phyloP scores from a whole-genome alignment of 92 coral and sea anemone genomes.

The Parazoanthus atlanticus region DNA sequence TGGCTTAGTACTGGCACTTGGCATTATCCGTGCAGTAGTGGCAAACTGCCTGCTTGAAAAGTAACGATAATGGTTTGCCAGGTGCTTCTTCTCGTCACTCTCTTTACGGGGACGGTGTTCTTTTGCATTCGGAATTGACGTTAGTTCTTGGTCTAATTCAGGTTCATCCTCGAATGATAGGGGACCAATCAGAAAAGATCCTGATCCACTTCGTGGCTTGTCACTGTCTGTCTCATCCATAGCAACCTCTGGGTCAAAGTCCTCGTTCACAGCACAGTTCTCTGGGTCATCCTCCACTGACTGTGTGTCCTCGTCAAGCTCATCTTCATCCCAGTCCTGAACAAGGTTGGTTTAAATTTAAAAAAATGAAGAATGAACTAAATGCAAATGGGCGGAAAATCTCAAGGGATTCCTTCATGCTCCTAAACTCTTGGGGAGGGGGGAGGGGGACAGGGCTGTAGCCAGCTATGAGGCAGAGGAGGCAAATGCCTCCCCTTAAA shows the following conservation, averaged over 20 bases:
- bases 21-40: conserved; percentile 65
- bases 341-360: background rate
- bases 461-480: too few relatives aligned
- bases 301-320: conserved; percentile 59
- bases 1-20: conserved; percentile 61
- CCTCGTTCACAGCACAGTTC: conserved; percentile 93
- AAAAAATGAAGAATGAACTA: background rate
- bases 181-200: conserved; percentile 91
- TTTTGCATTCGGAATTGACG: conserved; percentile 32
- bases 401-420: background rate
- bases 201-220: conserved; percentile 75
- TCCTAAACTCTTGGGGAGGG: too few relatives aligned
- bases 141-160: conserved; percentile 61
- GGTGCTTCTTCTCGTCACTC: conserved; percentile 68
- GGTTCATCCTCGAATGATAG: conserved; percentile 84
- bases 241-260: conserved; percentile 95
- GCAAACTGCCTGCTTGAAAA: conserved; percentile 91
- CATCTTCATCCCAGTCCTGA: conserved; percentile 88
- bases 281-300: conserved; percentile 82
- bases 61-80: conserved; percentile 83
- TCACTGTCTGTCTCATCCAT: conserved; percentile 60
- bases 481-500: too few relatives aligned
- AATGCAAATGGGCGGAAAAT: too few relatives aligned
- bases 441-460: too few relatives aligned
- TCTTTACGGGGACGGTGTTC: conserved; percentile 49